Base-by-base conservation (phyloP, 1,140 invertebrate genomes). In the Drosophila sp. region DNA sequence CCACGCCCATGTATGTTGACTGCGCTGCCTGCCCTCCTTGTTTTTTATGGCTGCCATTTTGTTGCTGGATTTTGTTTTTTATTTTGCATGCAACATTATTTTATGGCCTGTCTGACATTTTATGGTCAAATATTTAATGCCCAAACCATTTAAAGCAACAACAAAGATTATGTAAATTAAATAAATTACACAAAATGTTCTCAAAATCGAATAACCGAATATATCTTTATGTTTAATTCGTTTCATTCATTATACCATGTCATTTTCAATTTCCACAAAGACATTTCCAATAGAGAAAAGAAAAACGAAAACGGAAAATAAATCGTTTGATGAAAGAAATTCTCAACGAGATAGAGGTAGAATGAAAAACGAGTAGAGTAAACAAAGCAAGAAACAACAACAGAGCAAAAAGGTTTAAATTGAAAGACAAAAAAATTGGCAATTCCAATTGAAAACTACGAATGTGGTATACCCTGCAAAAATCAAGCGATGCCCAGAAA, bases 111-210 rank as follows among this genome's bases (percentile, higher is more conserved):
- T 8, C 8, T 50, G 44, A 50, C 44, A 50, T 50, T 50, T 50
- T 50, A 50, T 50, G 44, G 23, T 27, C 44, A 50, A 50, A 50
- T 27, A 27, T 50, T 50, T 27, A 50, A 50, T 50, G 44, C 44
- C 25, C 25, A 50, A 50, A 25, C 44, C 6, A 50, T 50, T 50
- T 50, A 10, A 23, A 50, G 8, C 2, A 50, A 50, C 44, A 50
- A 50, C 44, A 50, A 47, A 50, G 25, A 50, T 50, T 50, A 50
- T 50, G 44, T 17, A 50, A 50, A 50, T 56, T 29, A 65, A 40
- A 62, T 47, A 23, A 38, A 57, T 41, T 67, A 32, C 40, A 50
- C 65, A 11, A 17, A 10, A 50, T 50, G 44, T 27, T 50, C 8
- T 27, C 23, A 50, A 47, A 17, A 44, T 44, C 1, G 27, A 50